phyloP scores from a whole-genome alignment of 2,113 vertebrate species.

The Phaethon lepturus region DNA sequence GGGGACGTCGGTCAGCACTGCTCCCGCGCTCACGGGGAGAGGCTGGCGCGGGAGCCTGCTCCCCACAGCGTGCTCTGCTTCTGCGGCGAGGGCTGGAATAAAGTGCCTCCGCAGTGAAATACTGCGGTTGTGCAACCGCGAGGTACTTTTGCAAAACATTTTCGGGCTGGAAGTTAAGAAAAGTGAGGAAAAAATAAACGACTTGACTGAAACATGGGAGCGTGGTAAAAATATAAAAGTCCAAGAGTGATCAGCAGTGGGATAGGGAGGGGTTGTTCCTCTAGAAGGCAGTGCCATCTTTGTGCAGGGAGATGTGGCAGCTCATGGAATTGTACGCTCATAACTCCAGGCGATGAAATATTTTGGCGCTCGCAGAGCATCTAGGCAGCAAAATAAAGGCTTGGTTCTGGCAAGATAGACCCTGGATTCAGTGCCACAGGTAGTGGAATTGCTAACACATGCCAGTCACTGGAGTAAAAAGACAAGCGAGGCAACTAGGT shows the following conservation, averaged over 20 bases:
- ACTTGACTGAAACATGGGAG: neutral
- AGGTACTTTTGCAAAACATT: neutral
- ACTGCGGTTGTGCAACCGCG: neutral
- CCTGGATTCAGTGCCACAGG: neutral
- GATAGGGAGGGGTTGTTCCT: neutral
- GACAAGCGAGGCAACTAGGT: neutral
- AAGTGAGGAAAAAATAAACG: rapidly evolving
- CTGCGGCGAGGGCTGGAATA: neutral
- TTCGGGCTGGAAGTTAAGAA: neutral
- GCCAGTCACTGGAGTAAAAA: neutral
- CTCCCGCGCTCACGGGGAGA: rapidly evolving
- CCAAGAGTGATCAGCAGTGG: neutral
- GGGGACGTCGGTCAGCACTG: neutral
- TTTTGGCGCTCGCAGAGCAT: neutral
- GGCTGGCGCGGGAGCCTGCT: neutral
- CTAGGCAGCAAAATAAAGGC: neutral
- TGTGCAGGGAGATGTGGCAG: neutral
- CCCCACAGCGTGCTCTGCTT: neutral
- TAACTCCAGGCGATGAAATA: neutral
- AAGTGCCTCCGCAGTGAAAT: neutral
- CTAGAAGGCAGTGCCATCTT: neutral
- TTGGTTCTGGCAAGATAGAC: neutral
- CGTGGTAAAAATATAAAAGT: neutral
- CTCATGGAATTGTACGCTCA: neutral
- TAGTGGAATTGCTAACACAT: neutral